Base-by-base conservation (phyloP, 2,888 invertebrate species). In the Balanococcus diminutus region DNA sequence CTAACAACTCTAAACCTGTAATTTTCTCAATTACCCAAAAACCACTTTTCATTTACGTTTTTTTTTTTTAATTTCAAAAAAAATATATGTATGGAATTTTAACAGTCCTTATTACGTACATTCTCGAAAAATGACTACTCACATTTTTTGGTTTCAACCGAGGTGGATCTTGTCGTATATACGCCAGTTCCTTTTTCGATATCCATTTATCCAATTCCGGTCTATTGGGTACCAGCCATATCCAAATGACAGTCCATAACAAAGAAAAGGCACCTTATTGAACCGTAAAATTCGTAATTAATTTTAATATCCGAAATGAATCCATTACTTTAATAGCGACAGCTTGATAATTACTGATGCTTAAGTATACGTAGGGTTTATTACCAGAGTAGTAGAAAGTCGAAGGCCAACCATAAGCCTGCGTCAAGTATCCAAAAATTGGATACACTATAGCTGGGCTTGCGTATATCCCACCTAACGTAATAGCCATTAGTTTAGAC, bases 371-470 rank as follows among this genome's bases (percentile, higher is more conserved):
- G 8, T 11, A 42, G 0, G 14, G 16, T 42, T 11, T 16, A 42
- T 42, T 88, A 91, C 94, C 95, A 87, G 94, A 95, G 0, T 95
- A 93, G 89, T 96, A 96, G 89, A 96, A 96, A 67, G 96, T 94
- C 86, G 94, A 94, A 3, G 94, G 92, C 96, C 95, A 95, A 51
- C 95, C 95, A 4, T 94, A 92, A 46, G 92, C 91, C 9, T 81
- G 36, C 0, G 81, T 39, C 2, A 81, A 0, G n/a, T 36, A 81
- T 19, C 81, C 81, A 5, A 39, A 81, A 81, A 81, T 81, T 1
- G 81, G 81, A 81, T 81, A 39, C 16, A 2, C 9, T 22, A 81
- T 36, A 19, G 81, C 81, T 2, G 81, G 36, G 2, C 81, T 39
- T 8, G 39, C 32, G 11, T 81, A 81, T 11, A 39, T n/a, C n/a